A percentile compares a stretch with the other conserved stretches of the same genome.
Conservation (phyloP, 2,113 vertebrate genomes). For the Pterocles burchelli region DNA sequence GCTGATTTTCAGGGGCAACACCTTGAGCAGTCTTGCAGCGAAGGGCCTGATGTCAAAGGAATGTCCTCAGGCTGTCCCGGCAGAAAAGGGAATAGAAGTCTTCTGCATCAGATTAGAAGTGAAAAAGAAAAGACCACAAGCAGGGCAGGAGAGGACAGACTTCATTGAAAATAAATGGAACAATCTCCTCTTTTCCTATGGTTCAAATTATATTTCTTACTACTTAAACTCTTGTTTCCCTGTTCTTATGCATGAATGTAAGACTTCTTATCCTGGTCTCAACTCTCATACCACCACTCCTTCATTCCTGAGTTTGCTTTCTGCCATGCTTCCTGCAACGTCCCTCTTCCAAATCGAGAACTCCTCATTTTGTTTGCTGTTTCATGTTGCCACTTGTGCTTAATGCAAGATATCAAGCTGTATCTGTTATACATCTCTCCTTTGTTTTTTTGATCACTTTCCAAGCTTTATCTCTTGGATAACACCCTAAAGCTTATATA, state of each 20-base stretch:
- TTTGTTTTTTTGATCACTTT: neutral
- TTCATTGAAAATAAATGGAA: neutral
- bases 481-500: neutral
- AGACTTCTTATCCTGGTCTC: neutral
- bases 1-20: neutral
- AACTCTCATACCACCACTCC: neutral
- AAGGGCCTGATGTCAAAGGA: neutral
- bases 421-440: neutral
- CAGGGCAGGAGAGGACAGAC: neutral
- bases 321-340: neutral
- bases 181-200: fast-evolving
- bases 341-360: neutral
- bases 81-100: neutral
- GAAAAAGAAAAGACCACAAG: neutral
- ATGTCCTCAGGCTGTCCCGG: neutral
- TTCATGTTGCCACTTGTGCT: neutral
- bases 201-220: neutral
- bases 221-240: neutral
- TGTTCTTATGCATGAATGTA: neutral
- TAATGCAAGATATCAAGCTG: neutral
- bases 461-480: neutral
- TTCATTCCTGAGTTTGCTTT: neutral
- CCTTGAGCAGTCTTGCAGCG: neutral
- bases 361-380: neutral
- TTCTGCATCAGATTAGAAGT: neutral